These are phyloP conservation scores for Tipula lateralis DNA, from an alignment of 2,888 invertebrate genomes.

Conservation along the genomic window DNA sequence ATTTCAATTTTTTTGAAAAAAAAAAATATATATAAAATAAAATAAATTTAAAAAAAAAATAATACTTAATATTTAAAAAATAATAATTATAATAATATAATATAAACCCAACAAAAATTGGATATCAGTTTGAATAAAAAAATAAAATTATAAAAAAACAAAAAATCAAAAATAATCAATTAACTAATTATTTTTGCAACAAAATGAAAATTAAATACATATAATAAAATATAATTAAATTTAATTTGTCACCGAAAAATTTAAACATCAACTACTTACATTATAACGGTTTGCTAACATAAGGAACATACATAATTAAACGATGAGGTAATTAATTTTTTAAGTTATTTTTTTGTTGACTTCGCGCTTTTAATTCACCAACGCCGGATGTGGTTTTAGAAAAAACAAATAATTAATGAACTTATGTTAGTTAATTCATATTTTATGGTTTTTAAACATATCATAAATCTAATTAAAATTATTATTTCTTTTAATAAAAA, in stretches of 20 bases:
- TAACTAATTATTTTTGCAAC: constrained; percentile 3
- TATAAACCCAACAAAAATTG: neutral
- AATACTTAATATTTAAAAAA: neutral
- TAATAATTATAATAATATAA: neutral
- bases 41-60: neutral
- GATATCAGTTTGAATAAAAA: neutral
- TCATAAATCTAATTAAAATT: neutral
- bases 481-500: neutral
- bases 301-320: neutral
- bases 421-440: neutral
- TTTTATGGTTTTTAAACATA: neutral
- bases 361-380: no score
- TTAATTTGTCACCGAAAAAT: constrained; percentile 30
- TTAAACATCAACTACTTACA: constrained; percentile 29
- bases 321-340: neutral
- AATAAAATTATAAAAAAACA: neutral
- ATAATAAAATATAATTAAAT: no score
- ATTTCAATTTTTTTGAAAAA: constrained; percentile 5
- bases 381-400: no score
- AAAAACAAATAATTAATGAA: no score
- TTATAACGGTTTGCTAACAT: neutral
- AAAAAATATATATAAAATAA: neutral
- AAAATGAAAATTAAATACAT: constrained; percentile 3
- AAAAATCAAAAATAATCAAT: neutral
- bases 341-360: neutral